These are phyloP conservation scores for Acromyrmex heyeri DNA, from an alignment of 1,140 invertebrate species.

Conservation along the genomic window DNA sequence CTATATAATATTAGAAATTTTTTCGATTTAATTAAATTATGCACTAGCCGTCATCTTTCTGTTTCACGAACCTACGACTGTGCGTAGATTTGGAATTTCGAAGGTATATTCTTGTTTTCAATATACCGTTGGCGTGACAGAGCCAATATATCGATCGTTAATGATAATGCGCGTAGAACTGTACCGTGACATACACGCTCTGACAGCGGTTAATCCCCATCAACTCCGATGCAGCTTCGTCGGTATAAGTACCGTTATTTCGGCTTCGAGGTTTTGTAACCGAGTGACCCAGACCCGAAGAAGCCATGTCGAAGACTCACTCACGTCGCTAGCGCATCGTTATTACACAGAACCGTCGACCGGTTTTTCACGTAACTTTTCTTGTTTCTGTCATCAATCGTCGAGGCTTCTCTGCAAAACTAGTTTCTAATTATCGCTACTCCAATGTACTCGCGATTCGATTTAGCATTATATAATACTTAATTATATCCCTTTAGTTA, in stretches of 20 bases:
- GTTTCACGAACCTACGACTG: background rate
- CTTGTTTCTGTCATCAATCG: constrained; percentile 1
- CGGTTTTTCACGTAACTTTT: constrained; percentile 57
- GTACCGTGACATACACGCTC: constrained; percentile 66
- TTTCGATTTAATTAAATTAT: background rate
- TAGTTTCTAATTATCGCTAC: constrained; percentile 48
- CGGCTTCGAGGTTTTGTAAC: constrained; percentile 79
- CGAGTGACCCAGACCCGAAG: constrained; percentile 83
- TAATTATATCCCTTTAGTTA: background rate
- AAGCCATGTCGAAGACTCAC: constrained; percentile 58
- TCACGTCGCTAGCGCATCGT: constrained; percentile 31
- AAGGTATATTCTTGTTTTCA: constrained; percentile 4
- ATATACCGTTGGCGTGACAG: constrained; percentile 38
- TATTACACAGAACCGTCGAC: constrained; percentile 52
- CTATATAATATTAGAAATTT: background rate
- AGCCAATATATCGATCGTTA: constrained; percentile 26
- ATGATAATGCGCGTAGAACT: constrained; percentile 54
- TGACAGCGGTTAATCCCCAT: constrained; percentile 64
- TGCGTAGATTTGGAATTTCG: background rate
- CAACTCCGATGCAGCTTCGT: constrained; percentile 59
- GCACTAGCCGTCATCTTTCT: background rate
- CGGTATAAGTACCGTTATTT: constrained; percentile 79
- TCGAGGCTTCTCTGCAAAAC: constrained; percentile 13
- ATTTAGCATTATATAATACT: background rate
- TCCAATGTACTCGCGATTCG: background rate